Evolutionary conservation across 2,797 vertebrate genomes (phyloP).

Genomic region (Amniataba percoides): DNA sequence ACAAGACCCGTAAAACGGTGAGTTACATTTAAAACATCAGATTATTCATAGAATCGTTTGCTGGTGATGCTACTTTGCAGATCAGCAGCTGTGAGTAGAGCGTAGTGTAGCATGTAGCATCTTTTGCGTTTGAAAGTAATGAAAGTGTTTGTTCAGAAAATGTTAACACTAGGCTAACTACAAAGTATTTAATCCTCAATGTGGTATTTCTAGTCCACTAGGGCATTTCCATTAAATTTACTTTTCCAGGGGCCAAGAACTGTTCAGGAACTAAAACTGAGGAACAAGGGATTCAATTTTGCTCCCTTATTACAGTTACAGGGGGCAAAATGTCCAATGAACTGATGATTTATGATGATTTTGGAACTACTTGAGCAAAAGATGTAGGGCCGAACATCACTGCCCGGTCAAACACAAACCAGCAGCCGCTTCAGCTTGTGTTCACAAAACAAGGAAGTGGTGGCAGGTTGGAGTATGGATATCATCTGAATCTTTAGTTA

Average conservation of each 20-base stretch:
- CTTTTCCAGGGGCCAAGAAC: neutral
- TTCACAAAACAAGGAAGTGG: neutral
- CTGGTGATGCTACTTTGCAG: neutral
- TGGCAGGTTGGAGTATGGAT: neutral
- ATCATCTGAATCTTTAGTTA: neutral
- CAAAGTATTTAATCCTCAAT: conserved; percentile 10
- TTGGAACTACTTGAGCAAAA: neutral
- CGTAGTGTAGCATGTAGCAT: neutral
- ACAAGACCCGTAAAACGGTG: conserved; percentile 91
- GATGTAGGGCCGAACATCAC: neutral
- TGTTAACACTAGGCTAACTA: conserved; percentile 25
- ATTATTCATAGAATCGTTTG: neutral
- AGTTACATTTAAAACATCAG: conserved; percentile 64
- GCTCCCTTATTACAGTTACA: neutral
- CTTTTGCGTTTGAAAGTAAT: neutral
- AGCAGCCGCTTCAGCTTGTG: too few relatives aligned
- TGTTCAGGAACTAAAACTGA: conserved; percentile 10
- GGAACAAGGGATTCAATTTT: neutral
- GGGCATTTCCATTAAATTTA: neutral
- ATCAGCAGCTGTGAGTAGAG: conserved; percentile 7
- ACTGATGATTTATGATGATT: neutral
- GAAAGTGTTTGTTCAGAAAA: neutral
- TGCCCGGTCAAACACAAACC: neutral
- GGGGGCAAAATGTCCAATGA: neutral
- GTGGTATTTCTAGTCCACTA: neutral